Conservation (phyloP, 1,140 invertebrate genomes). For the Aphidius ervi region DNA sequence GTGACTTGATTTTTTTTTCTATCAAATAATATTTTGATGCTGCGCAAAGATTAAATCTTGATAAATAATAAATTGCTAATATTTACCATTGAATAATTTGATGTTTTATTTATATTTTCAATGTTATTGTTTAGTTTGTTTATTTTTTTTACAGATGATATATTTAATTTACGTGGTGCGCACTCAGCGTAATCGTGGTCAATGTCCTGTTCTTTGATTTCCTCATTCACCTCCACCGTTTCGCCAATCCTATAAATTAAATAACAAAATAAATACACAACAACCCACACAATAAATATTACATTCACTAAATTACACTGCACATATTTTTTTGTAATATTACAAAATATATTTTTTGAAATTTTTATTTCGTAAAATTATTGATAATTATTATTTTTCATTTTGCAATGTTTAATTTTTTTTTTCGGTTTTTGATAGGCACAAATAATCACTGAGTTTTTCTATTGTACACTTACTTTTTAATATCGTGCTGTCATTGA, state of each 20-base stretch:
- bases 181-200: slow-evolving; percentile 7
- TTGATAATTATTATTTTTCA: slow-evolving; percentile 1
- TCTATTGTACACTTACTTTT: neutral
- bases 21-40: too few species aligned
- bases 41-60: too few species aligned
- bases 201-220: slow-evolving; percentile 5
- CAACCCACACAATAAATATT: too few species aligned
- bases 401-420: neutral
- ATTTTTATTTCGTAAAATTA: neutral
- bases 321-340: neutral
- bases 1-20: too few species aligned
- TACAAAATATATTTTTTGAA: neutral
- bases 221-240: neutral
- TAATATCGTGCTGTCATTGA: slow-evolving; percentile 22
- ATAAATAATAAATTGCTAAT: too few species aligned
- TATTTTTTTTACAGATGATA: neutral
- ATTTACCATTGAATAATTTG: slow-evolving; percentile 2
- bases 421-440: neutral
- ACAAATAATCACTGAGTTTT: neutral
- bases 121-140: neutral
- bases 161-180: neutral
- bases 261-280: too few species aligned
- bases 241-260: neutral
- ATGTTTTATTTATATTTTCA: neutral
- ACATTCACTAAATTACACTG: too few species aligned